Evolutionary conservation across 2,888 invertebrate genomes (phyloP), one percentile per base, ranked within the genome.

Genomic region (Ormia ochracea): DNA sequence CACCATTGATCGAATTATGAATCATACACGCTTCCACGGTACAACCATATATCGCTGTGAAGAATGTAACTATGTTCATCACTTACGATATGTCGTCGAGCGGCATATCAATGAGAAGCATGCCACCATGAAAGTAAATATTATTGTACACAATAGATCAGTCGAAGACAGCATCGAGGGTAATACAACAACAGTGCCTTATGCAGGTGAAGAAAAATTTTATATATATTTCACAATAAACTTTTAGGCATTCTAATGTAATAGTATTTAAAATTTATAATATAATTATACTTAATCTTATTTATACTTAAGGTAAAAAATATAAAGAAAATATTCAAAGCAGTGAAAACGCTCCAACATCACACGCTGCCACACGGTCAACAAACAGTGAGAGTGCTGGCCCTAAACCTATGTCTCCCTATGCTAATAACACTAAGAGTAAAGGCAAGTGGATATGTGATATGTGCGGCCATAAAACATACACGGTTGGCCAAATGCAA

Each of bases 21-120:
- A 92, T 58, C 96, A 96, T 88, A 90, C 96, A 77, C 93, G 93
- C 85, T 92, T 94, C 90, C 96, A 96, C 89, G 95, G 94, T 81
- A 90, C 91, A 5, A 91, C 91, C 74, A 89, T 96, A 36, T 95
- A 93, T 88, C 94, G 93, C 83, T 96, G 96, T 88, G 91, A 92
- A 0, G 89, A 91, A 78, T 96, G 96, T 85, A 86, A 90, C 36
- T 93, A 93, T 86, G 91, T 93, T 82, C 93, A 94, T 87, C 92
- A 92, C 85, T 92, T 91, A 82, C 92, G 90, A 45, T 90, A 91
- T 54, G 89, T 92, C 6, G 91, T 95, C 3, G 95, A 95, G 78
- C 91, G 92, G 26, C 96, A 96, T 86, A 85, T 93, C 80, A 76
- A 82, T 38, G 83, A 83, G 4, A 85, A 85, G 23, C 54, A 74